Base-by-base conservation (phyloP, 2,888 invertebrate species). In the Crossocerus cetratus region DNA sequence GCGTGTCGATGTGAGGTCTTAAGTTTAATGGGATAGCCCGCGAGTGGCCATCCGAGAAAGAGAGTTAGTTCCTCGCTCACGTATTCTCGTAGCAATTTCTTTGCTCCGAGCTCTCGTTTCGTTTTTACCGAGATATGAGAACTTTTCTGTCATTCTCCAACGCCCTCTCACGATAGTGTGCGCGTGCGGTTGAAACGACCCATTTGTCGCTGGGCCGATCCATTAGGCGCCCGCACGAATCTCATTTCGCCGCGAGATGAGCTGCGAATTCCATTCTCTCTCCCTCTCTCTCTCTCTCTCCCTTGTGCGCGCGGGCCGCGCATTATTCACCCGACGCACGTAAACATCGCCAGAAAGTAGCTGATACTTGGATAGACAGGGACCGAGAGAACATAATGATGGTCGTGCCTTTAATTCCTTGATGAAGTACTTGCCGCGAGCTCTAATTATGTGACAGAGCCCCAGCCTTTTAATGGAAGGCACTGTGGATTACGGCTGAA, bases 131-230 rank as follows among this genome's bases (percentile, higher is more conserved):
- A 49, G 16, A 49, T 49, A 49, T 32, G 32, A 32, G 32, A 32
- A 32, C 32, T 32, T 32, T 32, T 32, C 32, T 32, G 32, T 32
- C 32, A 32, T 32, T 32, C 32, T 16, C 49, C n/a, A n/a, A n/a
- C n/a, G n/a, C n/a, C 49, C 14, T 49, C 49, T 13, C 49, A 14
- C 8, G 32, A 1, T 32, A 32, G 32, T 32, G 53, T 57, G 21
- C 53, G 16, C 44, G 49, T 55, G 32, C 49, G 11, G 32, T 32
- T 22, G 14, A 16, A 18, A 54, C 56, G 78, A 78, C 70, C 61
- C 75, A 70, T 76, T 78, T 78, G 70, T 72, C 49, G 60, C 20
- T n/a, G n/a, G 64, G 64, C 22, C 62, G 65, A 75, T 72, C 70
- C 75, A 75, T 78, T 78, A 71, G 72, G 56, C 18, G 18, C 8